These are phyloP conservation scores for Rhabdophis nuchalis DNA, from an alignment of 2,797 vertebrate species.

Conservation along the genomic window DNA sequence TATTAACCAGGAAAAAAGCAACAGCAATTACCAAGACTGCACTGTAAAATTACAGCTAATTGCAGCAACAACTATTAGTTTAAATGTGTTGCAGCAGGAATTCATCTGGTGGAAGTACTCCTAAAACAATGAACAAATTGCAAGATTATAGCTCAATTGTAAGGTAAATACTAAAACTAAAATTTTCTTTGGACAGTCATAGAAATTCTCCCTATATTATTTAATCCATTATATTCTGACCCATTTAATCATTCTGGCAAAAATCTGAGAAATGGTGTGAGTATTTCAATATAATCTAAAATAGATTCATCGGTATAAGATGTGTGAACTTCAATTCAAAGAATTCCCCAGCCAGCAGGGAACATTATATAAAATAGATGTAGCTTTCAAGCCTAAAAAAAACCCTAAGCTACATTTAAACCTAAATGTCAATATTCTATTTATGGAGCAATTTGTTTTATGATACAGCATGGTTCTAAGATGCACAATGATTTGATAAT, in stretches of 20 bases:
- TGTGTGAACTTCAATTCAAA: background rate
- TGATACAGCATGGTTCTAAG: background rate
- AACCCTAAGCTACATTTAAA: background rate
- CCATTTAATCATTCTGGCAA: background rate
- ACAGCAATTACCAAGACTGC: constrained; percentile 30
- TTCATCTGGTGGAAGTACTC: constrained; percentile 20
- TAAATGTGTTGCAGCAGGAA: background rate
- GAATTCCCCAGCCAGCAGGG: background rate
- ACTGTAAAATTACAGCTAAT: constrained; percentile 16
- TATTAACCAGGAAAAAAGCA: constrained; percentile 14
- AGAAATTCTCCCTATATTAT: background rate
- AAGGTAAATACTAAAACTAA: background rate
- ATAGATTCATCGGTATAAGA: background rate
- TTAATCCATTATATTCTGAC: background rate
- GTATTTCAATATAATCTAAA: background rate
- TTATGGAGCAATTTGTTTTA: background rate
- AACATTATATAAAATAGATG: background rate
- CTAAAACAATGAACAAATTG: background rate
- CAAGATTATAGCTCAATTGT: background rate
- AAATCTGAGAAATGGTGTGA: background rate
- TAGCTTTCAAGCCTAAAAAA: background rate
- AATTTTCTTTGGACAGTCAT: background rate
- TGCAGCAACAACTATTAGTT: constrained; percentile 4
- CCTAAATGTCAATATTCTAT: background rate
- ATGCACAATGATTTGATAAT: background rate